phyloP scores from a whole-genome alignment of 2,888 invertebrate species.

The Trichopria drosophilae region DNA sequence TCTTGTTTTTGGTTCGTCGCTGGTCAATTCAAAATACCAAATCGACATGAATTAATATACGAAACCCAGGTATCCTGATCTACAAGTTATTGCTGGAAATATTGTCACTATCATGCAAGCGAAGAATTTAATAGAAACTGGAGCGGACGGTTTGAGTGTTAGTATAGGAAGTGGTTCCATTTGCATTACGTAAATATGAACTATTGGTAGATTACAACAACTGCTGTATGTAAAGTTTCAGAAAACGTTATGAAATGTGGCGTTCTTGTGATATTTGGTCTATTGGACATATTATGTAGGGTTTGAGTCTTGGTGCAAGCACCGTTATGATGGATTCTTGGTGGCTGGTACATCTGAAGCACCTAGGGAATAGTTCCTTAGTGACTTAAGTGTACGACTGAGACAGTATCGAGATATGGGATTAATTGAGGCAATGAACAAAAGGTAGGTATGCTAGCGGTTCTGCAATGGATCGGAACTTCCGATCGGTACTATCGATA shows the following conservation, averaged over 20 bases:
- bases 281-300: slow-evolving; percentile 94
- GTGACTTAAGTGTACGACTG: slow-evolving; percentile 93
- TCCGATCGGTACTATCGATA: too few species aligned
- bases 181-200: slow-evolving; percentile 98
- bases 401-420: slow-evolving; percentile 99
- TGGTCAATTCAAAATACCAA: slow-evolving; percentile 95
- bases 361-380: slow-evolving; percentile 98
- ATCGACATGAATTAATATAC: slow-evolving; percentile 92
- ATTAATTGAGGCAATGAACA: slow-evolving; percentile 97
- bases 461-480: slow-evolving; percentile 80
- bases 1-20: slow-evolving; percentile 95
- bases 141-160: slow-evolving; percentile 92
- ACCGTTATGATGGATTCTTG: slow-evolving; percentile 99
- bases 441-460: slow-evolving; percentile 83
- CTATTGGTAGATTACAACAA: slow-evolving; percentile 96
- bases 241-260: slow-evolving; percentile 85
- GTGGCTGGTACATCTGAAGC: slow-evolving; percentile 97
- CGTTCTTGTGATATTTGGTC: slow-evolving; percentile 94
- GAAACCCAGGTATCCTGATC: slow-evolving; percentile 79
- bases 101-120: slow-evolving; percentile 96
- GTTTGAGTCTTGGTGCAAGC: slow-evolving; percentile 87
- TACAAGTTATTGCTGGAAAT: slow-evolving; percentile 95
- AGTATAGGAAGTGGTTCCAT: slow-evolving; percentile 99
- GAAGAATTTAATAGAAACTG: slow-evolving; percentile 94
- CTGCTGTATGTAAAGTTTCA: slow-evolving; percentile 94